phyloP scores from a whole-genome alignment of 64 coral and sea anemone species.

The Montipora efflorescens region DNA sequence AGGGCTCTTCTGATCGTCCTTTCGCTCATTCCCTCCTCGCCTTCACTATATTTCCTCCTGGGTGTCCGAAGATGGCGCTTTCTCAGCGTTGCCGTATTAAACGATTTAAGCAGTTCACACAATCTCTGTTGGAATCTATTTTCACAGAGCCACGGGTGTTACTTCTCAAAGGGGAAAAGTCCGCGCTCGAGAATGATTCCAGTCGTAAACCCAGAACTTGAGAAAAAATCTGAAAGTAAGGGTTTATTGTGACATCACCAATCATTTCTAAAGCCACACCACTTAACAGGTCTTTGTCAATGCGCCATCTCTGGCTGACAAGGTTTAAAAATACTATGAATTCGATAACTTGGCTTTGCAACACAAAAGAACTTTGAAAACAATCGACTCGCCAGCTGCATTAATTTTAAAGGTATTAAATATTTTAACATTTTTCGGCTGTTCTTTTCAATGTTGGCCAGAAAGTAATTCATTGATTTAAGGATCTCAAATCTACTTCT shows the following conservation, averaged over 20 bases:
- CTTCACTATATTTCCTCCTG: no score
- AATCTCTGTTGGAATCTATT: no score
- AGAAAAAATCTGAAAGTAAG: background rate
- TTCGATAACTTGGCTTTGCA: background rate
- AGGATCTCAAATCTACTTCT: background rate
- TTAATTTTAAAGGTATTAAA: background rate
- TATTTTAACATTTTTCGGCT: background rate
- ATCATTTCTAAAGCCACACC: background rate
- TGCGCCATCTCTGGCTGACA: background rate
- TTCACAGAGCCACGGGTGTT: no score
- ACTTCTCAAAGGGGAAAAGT: no score
- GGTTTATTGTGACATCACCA: no score
- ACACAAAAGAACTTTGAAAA: background rate
- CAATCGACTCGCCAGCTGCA: background rate
- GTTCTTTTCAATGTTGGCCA: background rate
- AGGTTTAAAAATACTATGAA: background rate
- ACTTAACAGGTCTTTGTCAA: background rate
- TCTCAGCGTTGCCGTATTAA: no score
- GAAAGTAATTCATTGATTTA: background rate
- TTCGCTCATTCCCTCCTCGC: no score
- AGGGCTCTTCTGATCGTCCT: no score
- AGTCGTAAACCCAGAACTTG: no score
- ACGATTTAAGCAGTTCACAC: no score
- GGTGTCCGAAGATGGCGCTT: no score
- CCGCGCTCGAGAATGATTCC: background rate